phyloP scores from a whole-genome alignment of 2,888 invertebrate species.

The Phyllotreta cruciferae region DNA sequence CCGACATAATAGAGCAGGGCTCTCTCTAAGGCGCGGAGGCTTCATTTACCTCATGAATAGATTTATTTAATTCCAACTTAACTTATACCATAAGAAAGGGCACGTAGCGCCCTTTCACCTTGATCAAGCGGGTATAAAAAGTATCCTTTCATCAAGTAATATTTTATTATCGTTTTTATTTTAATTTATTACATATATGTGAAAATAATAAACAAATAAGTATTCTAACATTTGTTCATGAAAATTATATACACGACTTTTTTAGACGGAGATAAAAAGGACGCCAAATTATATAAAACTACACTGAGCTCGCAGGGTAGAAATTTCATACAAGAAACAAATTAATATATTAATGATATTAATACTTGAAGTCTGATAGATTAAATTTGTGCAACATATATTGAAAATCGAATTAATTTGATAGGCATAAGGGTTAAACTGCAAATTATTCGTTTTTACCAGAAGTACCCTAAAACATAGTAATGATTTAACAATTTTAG shows the following conservation, averaged over 20 bases:
- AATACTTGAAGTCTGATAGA: slow-evolving; percentile 56
- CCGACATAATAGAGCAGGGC: too few relatives aligned
- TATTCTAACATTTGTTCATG: slow-evolving; percentile 58
- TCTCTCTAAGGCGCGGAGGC: too few relatives aligned
- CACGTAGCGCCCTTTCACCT: too few relatives aligned
- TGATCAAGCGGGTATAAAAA: too few relatives aligned
- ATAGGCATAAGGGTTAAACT: slow-evolving; percentile 17
- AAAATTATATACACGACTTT: slow-evolving; percentile 56
- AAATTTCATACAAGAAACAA: slow-evolving; percentile 50
- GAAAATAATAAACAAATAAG: slow-evolving; percentile 58
- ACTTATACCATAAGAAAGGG: too few relatives aligned
- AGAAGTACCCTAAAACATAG: background rate
- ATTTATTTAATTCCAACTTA: too few relatives aligned
- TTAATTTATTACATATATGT: slow-evolving; percentile 57
- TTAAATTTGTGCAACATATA: slow-evolving; percentile 42
- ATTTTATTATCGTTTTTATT: slow-evolving; percentile 52
- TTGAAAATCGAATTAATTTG: slow-evolving; percentile 30
- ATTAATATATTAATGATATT: slow-evolving; percentile 55
- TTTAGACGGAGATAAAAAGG: slow-evolving; percentile 52
- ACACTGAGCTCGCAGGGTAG: slow-evolving; percentile 50
- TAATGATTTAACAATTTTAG: background rate
- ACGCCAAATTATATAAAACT: slow-evolving; percentile 54
- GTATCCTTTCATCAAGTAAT: slow-evolving; percentile 37
- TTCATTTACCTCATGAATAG: too few relatives aligned
- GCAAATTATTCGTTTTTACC: background rate